A percentile compares a stretch with the other conserved stretches of the same genome.
phyloP scores from a whole-genome alignment of 2,888 invertebrate species.

The Aquatica leii region DNA sequence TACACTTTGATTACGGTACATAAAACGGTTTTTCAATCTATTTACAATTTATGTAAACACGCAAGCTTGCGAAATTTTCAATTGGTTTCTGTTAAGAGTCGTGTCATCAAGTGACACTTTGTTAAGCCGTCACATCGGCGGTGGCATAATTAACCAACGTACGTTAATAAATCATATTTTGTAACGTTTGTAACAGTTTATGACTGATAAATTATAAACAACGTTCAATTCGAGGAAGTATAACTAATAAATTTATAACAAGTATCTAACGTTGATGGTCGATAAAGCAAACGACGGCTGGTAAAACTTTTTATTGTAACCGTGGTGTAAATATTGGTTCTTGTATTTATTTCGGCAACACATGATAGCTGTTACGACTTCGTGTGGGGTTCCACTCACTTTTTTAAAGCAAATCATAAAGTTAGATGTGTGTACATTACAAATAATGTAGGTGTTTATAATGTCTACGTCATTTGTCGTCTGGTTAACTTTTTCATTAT shows the following conservation, averaged over 20 bases:
- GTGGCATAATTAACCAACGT: not conserved
- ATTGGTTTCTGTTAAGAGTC: slow-evolving; percentile 23
- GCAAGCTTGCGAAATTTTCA: slow-evolving; percentile 31
- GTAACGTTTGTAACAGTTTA: not conserved
- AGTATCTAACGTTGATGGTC: slow-evolving; percentile 20
- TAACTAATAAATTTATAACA: slow-evolving; percentile 19
- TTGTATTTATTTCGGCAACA: slow-evolving; percentile 28
- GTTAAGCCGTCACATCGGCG: not conserved
- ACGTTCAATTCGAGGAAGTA: slow-evolving; percentile 11
- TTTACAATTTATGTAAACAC: slow-evolving; percentile 32
- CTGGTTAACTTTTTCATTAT: no score
- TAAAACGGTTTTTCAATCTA: slow-evolving; percentile 35
- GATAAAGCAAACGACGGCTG: slow-evolving; percentile 21
- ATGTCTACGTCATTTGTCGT: no score
- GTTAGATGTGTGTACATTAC: slow-evolving; percentile 41
- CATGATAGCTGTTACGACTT: slow-evolving; percentile 43
- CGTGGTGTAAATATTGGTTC: slow-evolving; percentile 30
- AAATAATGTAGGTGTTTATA: not conserved
- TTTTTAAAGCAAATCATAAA: slow-evolving; percentile 59
- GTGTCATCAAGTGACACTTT: slow-evolving; percentile 23
- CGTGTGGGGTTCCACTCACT: slow-evolving; percentile 61
- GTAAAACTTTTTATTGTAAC: slow-evolving; percentile 28
- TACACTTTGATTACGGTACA: slow-evolving; percentile 40
- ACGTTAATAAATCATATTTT: not conserved
- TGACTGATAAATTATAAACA: not conserved